Conservation (phyloP, 1,140 invertebrate genomes). For the Dendroctonus ponderosae region DNA sequence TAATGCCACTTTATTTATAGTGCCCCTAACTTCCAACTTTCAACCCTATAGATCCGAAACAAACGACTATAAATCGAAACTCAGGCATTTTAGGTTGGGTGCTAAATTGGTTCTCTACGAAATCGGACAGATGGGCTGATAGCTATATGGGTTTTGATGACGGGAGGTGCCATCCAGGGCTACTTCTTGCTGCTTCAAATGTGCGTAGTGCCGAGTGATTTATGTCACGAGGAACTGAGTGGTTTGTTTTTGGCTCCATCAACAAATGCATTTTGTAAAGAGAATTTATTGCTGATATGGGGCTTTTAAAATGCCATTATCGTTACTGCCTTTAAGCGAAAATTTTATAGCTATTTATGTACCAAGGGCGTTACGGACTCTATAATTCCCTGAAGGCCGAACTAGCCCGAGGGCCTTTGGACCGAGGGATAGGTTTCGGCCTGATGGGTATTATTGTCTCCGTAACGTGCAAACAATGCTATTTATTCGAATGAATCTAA, state of each 20-base stretch:
- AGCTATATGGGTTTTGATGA: slow-evolving; percentile 23
- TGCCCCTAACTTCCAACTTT: background rate
- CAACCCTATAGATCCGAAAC: slow-evolving; percentile 5
- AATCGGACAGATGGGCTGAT: slow-evolving; percentile 21
- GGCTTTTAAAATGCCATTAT: too few relatives aligned
- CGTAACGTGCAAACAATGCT: too few relatives aligned
- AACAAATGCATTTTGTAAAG: too few relatives aligned
- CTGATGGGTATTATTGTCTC: too few relatives aligned
- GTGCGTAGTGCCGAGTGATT: slow-evolving; percentile 7
- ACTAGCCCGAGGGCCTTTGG: too few relatives aligned
- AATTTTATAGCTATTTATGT: too few relatives aligned
- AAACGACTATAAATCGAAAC: slow-evolving; percentile 3
- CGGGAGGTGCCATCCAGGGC: slow-evolving; percentile 2
- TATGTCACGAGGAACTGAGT: slow-evolving; percentile 4
- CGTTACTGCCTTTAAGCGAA: too few relatives aligned
- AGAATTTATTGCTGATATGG: too few relatives aligned
- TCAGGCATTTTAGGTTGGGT: slow-evolving; percentile 1
- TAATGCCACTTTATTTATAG: slow-evolving; percentile 6
- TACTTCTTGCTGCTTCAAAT: slow-evolving; percentile 1
- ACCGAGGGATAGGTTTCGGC: too few relatives aligned
- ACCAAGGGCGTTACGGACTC: too few relatives aligned
- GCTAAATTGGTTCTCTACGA: slow-evolving; percentile 18
- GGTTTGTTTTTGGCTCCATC: slow-evolving; percentile 9
- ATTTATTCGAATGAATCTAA: too few relatives aligned
- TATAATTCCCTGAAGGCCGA: too few relatives aligned